These are phyloP conservation scores for Microctonus brassicae DNA, from an alignment of 2,888 invertebrate species.

Conservation along the genomic window DNA sequence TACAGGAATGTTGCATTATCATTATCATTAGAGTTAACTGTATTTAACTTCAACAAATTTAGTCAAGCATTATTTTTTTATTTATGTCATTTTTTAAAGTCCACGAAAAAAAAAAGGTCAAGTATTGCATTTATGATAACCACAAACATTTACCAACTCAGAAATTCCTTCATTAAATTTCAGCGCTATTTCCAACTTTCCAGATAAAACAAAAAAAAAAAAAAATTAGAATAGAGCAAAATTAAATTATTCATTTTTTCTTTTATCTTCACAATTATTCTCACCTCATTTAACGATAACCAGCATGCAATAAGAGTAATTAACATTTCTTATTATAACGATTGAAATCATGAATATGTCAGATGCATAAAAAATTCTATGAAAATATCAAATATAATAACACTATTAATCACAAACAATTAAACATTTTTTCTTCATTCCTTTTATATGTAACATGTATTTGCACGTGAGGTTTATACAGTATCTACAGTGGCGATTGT, in stretches of 20 bases:
- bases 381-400: conserved; percentile 51
- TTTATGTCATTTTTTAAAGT: background rate
- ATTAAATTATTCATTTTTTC: background rate
- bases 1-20: background rate
- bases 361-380: conserved; percentile 46
- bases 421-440: conserved; percentile 47
- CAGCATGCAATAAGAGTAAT: background rate
- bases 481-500: background rate
- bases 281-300: background rate
- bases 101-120: background rate
- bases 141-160: background rate
- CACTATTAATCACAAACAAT: conserved; percentile 65
- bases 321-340: background rate
- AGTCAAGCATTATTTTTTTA: background rate
- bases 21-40: background rate
- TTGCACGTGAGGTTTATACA: background rate
- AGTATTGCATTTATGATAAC: background rate
- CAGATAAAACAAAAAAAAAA: background rate
- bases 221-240: background rate
- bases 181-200: background rate
- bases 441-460: background rate
- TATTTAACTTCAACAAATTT: background rate
- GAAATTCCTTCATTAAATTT: background rate
- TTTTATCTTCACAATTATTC: background rate
- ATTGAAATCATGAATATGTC: conserved; percentile 40